These are phyloP conservation scores for Lepus timidus DNA, from an alignment of 2,113 vertebrate species.

Conservation along the genomic window DNA sequence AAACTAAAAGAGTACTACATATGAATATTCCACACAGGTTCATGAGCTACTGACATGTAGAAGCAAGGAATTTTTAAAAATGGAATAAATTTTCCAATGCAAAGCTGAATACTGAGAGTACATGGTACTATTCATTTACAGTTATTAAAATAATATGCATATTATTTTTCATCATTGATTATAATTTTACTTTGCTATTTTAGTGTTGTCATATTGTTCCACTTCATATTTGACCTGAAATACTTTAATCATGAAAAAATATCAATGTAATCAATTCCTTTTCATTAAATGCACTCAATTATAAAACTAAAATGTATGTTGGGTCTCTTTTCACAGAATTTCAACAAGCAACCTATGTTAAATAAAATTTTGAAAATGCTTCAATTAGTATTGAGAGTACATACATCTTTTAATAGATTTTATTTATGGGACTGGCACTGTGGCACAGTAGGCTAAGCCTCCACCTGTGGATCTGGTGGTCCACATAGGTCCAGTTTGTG, in stretches of 20 bases:
- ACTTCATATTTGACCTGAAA: background rate
- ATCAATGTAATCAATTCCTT: background rate
- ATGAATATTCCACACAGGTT: background rate
- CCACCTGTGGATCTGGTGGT: no score
- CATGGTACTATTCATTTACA: background rate
- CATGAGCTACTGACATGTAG: background rate
- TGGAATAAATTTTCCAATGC: background rate
- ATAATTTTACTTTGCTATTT: background rate
- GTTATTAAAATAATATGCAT: background rate
- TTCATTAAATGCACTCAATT: background rate
- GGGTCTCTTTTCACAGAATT: background rate
- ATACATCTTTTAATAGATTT: no score
- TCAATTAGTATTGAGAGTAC: no score
- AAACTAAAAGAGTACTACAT: background rate
- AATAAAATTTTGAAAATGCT: conserved; percentile 11
- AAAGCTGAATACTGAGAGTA: background rate
- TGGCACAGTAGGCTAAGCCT: no score
- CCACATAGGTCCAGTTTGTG: no score
- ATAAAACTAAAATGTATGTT: background rate
- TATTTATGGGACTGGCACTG: no score
- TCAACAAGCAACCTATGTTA: background rate
- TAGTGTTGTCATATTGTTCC: background rate
- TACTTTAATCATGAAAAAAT: background rate
- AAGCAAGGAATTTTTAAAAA: background rate
- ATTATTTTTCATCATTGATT: background rate